Evolutionary conservation across 2,113 vertebrate species (phyloP).

Genomic region (Trichechus manatus): DNA sequence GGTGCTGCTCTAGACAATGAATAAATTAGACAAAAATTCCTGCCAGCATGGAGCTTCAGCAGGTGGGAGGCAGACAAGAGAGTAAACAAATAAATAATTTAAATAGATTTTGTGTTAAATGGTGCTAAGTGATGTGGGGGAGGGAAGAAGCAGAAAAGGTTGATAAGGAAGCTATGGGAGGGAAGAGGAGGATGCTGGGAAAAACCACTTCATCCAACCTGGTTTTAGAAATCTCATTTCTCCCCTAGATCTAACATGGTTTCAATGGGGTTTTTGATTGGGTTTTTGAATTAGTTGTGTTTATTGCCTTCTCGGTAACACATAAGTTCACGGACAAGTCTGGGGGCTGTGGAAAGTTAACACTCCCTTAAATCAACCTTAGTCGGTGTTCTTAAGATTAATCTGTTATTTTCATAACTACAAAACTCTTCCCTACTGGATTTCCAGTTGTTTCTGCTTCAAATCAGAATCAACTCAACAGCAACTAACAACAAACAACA

Average conservation of each 20-base stretch:
- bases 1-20: background rate
- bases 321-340: background rate
- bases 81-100: conserved; percentile 8
- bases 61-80: background rate
- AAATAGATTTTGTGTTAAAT: background rate
- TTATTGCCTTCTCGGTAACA: conserved; percentile 9
- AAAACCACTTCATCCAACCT: background rate
- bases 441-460: conserved; percentile 14
- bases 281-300: background rate
- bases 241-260: background rate
- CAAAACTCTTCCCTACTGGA: background rate
- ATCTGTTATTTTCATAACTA: background rate
- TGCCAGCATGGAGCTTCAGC: background rate
- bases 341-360: background rate
- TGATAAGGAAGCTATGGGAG: background rate
- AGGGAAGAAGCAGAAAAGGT: background rate
- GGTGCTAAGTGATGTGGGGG: background rate
- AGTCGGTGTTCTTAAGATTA: background rate
- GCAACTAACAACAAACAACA: background rate
- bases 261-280: background rate
- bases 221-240: background rate
- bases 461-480: background rate
- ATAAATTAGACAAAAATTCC: background rate
- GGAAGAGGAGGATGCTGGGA: background rate
- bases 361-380: background rate